These are phyloP conservation scores for Fundulus diaphanus DNA, from an alignment of 2,797 vertebrate genomes.

Conservation along the genomic window DNA sequence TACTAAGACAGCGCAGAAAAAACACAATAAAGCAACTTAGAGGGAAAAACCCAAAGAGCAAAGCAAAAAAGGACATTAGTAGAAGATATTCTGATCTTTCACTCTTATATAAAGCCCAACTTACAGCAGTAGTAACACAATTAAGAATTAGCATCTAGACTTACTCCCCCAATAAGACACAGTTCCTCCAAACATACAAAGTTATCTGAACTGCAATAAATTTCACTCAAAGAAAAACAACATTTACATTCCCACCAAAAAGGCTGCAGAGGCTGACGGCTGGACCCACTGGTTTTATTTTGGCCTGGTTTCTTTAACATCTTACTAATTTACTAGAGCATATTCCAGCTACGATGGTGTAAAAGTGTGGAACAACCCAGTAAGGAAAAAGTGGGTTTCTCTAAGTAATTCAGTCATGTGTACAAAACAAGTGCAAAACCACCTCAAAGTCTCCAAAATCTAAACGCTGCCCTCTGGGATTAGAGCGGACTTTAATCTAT, in stretches of 20 bases:
- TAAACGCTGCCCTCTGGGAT: conserved; percentile 32
- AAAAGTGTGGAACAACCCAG: conserved; percentile 40
- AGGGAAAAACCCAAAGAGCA: not conserved
- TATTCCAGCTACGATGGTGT: not conserved
- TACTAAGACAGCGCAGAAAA: conserved; percentile 19
- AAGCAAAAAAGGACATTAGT: conserved; percentile 13
- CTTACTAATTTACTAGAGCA: not conserved
- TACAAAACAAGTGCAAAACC: conserved; percentile 51
- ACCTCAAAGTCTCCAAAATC: conserved; percentile 42
- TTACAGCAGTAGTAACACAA: conserved; percentile 37
- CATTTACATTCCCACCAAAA: conserved; percentile 49
- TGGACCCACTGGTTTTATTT: conserved; percentile 16
- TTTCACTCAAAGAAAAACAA: conserved; percentile 34
- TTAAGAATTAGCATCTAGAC: conserved; percentile 28
- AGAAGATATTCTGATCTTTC: conserved; percentile 41
- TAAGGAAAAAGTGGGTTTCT: not conserved
- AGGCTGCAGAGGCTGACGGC: conserved; percentile 16
- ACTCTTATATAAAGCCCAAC: conserved; percentile 36
- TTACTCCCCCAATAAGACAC: conserved; percentile 5
- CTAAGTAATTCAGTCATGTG: conserved; percentile 29
- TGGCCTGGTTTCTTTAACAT: conserved; percentile 25
- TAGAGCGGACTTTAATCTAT: not conserved
- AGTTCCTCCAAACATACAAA: conserved; percentile 42
- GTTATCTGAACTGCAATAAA: conserved; percentile 48
- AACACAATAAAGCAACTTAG: conserved; percentile 21